Conservation (phyloP, 2,797 vertebrate genomes). For the Falco cherrug region DNA sequence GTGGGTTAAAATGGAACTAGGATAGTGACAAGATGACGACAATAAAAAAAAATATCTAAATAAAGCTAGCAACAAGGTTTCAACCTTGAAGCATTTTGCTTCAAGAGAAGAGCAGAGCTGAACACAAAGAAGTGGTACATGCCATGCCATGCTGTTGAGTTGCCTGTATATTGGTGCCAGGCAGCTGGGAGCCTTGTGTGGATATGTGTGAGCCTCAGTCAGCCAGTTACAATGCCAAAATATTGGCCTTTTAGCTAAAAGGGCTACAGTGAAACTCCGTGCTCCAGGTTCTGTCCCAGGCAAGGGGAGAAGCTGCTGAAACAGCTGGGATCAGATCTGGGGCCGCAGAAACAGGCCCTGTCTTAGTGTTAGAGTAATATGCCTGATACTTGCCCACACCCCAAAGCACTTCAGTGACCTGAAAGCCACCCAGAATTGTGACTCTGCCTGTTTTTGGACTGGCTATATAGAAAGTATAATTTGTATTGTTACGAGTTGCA, state of each 20-base stretch:
- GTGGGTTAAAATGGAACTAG: not conserved
- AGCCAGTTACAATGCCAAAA: not conserved
- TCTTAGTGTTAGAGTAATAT: rapidly evolving
- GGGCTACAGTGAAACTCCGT: not conserved
- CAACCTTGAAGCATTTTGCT: not conserved
- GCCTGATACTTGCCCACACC: not conserved
- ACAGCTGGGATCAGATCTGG: not conserved
- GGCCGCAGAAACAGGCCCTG: not conserved
- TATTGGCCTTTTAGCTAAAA: not conserved
- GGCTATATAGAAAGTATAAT: not conserved
- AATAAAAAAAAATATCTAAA: not conserved
- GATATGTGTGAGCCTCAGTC: not conserved
- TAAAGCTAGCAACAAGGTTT: not conserved
- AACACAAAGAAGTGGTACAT: not conserved
- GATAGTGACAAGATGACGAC: not conserved
- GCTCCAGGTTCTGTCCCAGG: not conserved
- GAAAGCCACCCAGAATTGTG: not conserved
- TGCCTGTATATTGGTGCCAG: not conserved
- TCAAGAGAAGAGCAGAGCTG: not conserved
- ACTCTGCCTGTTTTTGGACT: not conserved
- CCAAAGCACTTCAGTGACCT: not conserved
- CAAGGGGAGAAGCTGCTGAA: not conserved
- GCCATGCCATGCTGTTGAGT: not conserved
- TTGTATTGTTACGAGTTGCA: not conserved
- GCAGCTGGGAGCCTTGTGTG: not conserved